Evolutionary conservation across 2,113 vertebrate genomes (phyloP), one percentile per base, ranked within the genome.

Genomic region (Oncorhynchus mykiss): DNA sequence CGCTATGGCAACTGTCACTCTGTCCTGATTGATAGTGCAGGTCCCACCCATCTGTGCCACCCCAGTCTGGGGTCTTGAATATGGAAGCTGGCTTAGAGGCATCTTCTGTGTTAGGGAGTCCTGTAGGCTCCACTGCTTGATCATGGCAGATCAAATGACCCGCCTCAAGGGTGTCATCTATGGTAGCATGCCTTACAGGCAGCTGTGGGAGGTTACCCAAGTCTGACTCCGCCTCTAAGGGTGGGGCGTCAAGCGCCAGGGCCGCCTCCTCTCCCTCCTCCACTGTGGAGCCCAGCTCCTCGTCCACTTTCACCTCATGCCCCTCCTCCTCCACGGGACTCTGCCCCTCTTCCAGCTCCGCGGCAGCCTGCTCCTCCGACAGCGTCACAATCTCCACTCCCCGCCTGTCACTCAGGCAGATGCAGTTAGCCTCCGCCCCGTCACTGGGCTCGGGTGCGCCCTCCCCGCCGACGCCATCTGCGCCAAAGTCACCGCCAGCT

Each of bases 401-500:
- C 1, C 90, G 80, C 74, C 83, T 82, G 87, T 92, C 92, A 70
- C 84, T 90, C 77, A 92, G 93, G 76, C 84, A 87, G 74, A 85
- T 85, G 77, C 89, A 79, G 76, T 92, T 89, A 8, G 90, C 86
- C 78, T 92, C 71, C 75, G 72, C 60, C 74, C 80, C 76, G 24
- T 74, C 71, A 13, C 54, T 48, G 74, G 48, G 51, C 22, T 27
- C 82, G 67, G 93, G 85, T 90, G 90, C 57, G 87, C 79, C 91
- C 81, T 88, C 92, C 82, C 82, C 84, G 68, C 88, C 86, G 85
- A 87, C 73, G 80, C 84, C 93, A 91, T 93, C 94, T 91, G 86
- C 90, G 72, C 90, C 89, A 87, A 91, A 87, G 86, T 95, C 92
- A 83, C 91, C 84, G 6, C 84, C 92, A 82, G 90, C 87, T 74